Conservation (phyloP, 2,888 invertebrate species). For the Linnaemya tessellans region DNA sequence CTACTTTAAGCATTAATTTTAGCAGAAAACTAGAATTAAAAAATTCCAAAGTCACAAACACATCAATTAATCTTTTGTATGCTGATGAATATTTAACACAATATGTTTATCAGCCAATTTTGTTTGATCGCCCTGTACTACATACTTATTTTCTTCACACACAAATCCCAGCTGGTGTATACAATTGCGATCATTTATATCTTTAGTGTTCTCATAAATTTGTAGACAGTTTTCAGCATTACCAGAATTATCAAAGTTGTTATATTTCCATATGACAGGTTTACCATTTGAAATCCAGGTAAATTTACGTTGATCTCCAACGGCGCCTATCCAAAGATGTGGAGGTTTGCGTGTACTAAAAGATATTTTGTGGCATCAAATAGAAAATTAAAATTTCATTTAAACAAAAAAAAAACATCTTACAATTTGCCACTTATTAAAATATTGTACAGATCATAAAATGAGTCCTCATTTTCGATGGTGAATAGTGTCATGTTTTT, state of each 20-base stretch:
- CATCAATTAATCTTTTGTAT: not conserved
- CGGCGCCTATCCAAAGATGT: conserved; percentile 48
- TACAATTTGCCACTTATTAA: conserved; percentile 54
- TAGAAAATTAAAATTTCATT: not conserved
- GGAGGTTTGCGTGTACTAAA: conserved; percentile 41
- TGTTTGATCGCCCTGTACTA: not conserved
- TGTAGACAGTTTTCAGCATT: conserved; percentile 56
- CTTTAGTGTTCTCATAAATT: conserved; percentile 31
- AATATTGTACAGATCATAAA: conserved; percentile 49
- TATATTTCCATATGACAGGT: conserved; percentile 46
- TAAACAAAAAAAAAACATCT: not conserved
- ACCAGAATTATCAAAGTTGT: conserved; percentile 39
- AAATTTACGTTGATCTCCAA: conserved; percentile 57
- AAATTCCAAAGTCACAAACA: not conserved
- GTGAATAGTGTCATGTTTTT: conserved; percentile 53
- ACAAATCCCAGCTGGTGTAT: conserved; percentile 46
- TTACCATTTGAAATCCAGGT: conserved; percentile 51
- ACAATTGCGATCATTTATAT: conserved; percentile 59
- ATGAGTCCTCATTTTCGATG: conserved; percentile 41
- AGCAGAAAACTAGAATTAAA: not conserved
- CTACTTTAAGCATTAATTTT: too few relatives aligned
- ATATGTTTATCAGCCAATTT: conserved; percentile 23
- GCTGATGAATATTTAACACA: conserved; percentile 41
- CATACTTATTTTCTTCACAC: conserved; percentile 41
- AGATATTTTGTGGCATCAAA: not conserved